These are phyloP conservation scores for Thalpophila matura DNA, from an alignment of 2,888 invertebrate genomes.

Conservation along the genomic window DNA sequence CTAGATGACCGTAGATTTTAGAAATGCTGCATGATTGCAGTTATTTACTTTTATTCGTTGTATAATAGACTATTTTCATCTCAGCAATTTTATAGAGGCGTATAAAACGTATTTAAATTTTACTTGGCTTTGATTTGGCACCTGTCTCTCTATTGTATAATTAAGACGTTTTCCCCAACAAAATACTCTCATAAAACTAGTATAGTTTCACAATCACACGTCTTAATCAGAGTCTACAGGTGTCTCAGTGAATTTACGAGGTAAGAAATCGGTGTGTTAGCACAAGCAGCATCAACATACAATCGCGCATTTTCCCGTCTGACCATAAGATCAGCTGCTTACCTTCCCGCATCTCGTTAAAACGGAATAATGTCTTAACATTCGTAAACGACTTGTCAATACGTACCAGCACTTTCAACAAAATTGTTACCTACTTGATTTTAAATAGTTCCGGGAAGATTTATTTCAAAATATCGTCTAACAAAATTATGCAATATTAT, in stretches of 20 bases:
- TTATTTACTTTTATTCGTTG: too few species aligned
- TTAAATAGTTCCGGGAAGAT: slow-evolving; percentile 43
- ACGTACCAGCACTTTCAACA: slow-evolving; percentile 25
- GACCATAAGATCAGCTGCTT: slow-evolving; percentile 51
- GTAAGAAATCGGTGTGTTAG: slow-evolving; percentile 48
- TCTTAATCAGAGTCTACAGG: slow-evolving; percentile 47
- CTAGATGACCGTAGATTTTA: background rate
- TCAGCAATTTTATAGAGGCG: background rate
- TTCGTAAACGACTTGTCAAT: slow-evolving; percentile 43
- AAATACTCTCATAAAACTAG: background rate
- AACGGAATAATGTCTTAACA: slow-evolving; percentile 50
- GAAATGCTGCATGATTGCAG: background rate
- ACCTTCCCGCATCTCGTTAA: slow-evolving; percentile 57
- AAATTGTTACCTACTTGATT: slow-evolving; percentile 13
- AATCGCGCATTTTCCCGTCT: slow-evolving; percentile 56
- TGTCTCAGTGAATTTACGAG: slow-evolving; percentile 51
- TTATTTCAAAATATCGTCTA: slow-evolving; percentile 6
- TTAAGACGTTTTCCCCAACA: slow-evolving; percentile 18
- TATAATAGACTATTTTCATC: background rate
- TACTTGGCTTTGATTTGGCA: background rate
- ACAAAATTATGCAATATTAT: slow-evolving; percentile 10
- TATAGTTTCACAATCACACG: slow-evolving; percentile 30
- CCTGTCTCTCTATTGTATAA: background rate
- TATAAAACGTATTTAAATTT: background rate
- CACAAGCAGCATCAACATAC: slow-evolving; percentile 51